Evolutionary conservation across 2,888 invertebrate species (phyloP), one percentile per base, ranked within the genome.

Genomic region (Tenthredo mesomela): DNA sequence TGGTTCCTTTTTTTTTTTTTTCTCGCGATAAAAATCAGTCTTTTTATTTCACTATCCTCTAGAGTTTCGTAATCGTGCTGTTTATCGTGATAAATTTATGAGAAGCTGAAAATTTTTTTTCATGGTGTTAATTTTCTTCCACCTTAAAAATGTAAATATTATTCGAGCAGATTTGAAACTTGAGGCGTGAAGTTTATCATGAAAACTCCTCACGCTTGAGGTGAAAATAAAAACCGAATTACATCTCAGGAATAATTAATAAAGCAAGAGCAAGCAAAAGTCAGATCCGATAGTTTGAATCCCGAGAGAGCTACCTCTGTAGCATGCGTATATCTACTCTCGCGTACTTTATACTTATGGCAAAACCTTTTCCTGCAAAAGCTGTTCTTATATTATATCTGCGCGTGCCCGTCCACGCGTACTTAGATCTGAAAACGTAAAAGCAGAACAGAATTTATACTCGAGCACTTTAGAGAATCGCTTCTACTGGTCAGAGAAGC

Each of bases 401-500:
- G 29, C 50, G 12, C 18, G 77, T 50, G 29, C 18, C 5, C 50
- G 33, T 29, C 58, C 21, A 77, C 50, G 37, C 78, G 40, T 61
- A 50, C 77, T 54, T 54, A 80, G 25, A 80, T 61, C 33, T n/a
- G 61, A 58, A 40, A 61, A 80, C 58, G 78, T 80, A 25, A 61
- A 80, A 61, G 58, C 61, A 61, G n/a, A 58, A 58, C n/a, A 40
- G 80, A 61, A 80, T 80, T 80, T 61, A 80, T 80, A 12, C 80
- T 61, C 80, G 58, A 54, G 61, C 21, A 80, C 80, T 80, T 61
- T 40, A 40, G 29, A 80, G 61, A 61, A 61, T 40, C 58, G 40
- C 40, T 80, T 61, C 40, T 40, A 18, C 29, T 37, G 80, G 80
- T 40, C 80, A 61, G 80, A 47, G 54, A 37, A 40, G 80, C 61